These are phyloP conservation scores for Liasis olivaceus DNA, from an alignment of 2,797 vertebrate genomes.

Conservation along the genomic window DNA sequence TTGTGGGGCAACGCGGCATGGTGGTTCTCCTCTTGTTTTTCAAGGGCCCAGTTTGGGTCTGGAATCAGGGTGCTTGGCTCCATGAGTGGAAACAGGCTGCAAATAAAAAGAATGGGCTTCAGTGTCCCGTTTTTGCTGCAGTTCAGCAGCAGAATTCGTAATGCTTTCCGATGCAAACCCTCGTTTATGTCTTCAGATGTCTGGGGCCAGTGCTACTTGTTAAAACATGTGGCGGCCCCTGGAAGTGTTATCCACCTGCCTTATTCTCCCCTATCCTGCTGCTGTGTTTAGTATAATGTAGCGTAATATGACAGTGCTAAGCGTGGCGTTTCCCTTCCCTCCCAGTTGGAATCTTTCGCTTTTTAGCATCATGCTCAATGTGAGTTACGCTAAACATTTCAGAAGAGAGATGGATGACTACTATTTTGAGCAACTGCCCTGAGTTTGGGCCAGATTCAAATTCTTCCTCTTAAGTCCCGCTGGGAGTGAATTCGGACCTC, in stretches of 20 bases:
- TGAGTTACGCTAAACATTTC: not conserved
- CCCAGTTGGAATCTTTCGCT: not conserved
- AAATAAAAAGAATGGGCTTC: conserved; percentile 25
- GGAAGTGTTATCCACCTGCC: too few relatives aligned
- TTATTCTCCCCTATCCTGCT: not conserved
- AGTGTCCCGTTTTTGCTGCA: not conserved
- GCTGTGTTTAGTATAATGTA: not conserved
- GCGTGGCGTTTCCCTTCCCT: too few relatives aligned
- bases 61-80: conserved; percentile 45
- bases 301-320: too few relatives aligned
- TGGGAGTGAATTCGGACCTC: not conserved
- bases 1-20: conserved; percentile 18
- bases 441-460: not conserved
- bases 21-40: conserved; percentile 32
- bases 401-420: not conserved
- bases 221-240: not conserved
- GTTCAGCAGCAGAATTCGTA: not conserved
- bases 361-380: not conserved
- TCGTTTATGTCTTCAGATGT: not conserved
- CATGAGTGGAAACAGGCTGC: conserved; percentile 62
- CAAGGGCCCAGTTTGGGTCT: conserved; percentile 36
- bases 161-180: not conserved
- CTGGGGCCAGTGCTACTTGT: not conserved
- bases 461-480: not conserved
- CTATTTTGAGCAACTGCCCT: not conserved